Conservation (phyloP, 2,888 invertebrate genomes). For the Liopterus haemorrhoidalis region DNA sequence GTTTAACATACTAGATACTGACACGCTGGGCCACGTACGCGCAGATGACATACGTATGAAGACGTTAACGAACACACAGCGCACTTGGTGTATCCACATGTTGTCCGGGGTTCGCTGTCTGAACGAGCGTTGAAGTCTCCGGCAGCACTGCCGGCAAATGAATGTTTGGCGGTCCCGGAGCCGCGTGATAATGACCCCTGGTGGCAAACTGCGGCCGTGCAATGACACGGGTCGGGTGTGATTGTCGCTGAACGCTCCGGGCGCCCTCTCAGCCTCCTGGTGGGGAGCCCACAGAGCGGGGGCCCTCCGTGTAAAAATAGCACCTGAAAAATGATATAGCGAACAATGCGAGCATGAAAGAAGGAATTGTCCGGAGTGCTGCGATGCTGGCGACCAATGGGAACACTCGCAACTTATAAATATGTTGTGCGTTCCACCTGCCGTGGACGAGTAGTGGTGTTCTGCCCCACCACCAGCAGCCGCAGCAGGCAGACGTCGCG, state of each 20-base stretch:
- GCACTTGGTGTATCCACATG: not conserved
- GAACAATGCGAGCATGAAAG: slow-evolving; percentile 19
- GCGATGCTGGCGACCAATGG: slow-evolving; percentile 15
- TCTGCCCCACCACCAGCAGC: slow-evolving; percentile 38
- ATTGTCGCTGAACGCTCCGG: too few species aligned
- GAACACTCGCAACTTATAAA: slow-evolving; percentile 15
- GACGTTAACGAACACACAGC: not conserved
- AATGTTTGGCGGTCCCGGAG: not conserved
- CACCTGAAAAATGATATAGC: slow-evolving; percentile 18
- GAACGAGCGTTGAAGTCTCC: slow-evolving; percentile 8
- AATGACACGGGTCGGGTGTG: too few species aligned
- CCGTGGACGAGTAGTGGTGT: slow-evolving; percentile 40
- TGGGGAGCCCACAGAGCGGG: too few species aligned
- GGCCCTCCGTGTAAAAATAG: slow-evolving; percentile 2
- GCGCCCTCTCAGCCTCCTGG: too few species aligned
- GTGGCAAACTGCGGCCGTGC: too few species aligned
- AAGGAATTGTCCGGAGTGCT: slow-evolving; percentile 11
- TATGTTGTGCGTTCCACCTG: slow-evolving; percentile 39
- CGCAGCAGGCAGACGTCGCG: slow-evolving; percentile 23
- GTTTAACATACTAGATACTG: not conserved
- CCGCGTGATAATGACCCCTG: too few species aligned
- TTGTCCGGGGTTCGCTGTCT: slow-evolving; percentile 1
- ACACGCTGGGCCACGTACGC: not conserved
- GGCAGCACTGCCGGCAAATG: not conserved
- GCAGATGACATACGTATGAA: not conserved